phyloP scores from a whole-genome alignment of 2,113 vertebrate genomes.

The Pluvianellus socialis region DNA sequence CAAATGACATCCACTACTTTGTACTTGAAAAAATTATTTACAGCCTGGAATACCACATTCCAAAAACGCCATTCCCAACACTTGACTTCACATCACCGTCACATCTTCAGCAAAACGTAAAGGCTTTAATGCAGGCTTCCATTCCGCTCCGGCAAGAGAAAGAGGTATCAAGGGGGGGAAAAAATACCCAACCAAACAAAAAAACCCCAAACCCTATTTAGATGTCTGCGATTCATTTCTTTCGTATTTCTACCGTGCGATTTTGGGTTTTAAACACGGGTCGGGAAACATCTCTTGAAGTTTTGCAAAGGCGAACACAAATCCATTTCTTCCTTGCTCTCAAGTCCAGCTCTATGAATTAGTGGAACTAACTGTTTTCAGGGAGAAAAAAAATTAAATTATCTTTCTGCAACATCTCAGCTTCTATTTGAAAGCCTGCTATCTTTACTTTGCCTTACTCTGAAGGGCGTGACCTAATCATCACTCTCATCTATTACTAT shows the following conservation, averaged over 20 bases:
- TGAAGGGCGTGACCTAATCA: background rate
- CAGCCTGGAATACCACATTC: background rate
- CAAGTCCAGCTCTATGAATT: background rate
- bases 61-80: background rate
- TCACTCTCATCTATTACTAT: background rate
- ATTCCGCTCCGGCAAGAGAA: background rate
- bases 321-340: background rate
- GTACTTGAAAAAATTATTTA: background rate
- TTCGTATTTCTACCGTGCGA: accelerated
- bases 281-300: background rate
- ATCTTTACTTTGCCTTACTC: background rate
- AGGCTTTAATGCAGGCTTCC: background rate
- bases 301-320: background rate
- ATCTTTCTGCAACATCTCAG: background rate
- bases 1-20: background rate
- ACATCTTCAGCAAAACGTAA: background rate
- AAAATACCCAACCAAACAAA: background rate
- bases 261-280: background rate
- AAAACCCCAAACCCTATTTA: background rate
- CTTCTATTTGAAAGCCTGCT: background rate
- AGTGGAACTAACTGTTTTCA: background rate
- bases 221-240: accelerated
- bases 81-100: background rate
- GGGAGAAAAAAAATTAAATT: accelerated
- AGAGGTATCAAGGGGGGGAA: accelerated